Evolutionary conservation across 1,140 invertebrate species (phyloP).

Genomic region (Heterodera schachtii): DNA sequence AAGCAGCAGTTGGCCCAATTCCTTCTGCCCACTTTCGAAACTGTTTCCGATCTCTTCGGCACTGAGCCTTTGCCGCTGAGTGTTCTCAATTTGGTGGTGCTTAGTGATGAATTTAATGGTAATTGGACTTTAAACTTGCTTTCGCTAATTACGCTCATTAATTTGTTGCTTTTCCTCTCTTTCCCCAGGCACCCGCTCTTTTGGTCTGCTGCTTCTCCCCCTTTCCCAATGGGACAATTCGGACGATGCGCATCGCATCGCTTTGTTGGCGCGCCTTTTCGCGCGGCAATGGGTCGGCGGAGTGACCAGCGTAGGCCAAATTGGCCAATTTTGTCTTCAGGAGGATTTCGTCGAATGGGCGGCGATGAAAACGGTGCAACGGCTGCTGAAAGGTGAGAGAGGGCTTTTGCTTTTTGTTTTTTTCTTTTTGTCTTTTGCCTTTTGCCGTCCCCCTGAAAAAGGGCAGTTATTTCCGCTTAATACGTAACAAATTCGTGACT

Average conservation of each 20-base stretch:
- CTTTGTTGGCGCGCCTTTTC: conserved; percentile 42
- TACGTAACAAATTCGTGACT: too few relatives aligned
- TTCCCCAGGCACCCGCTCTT: conserved; percentile 43
- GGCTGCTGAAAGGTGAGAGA: conserved; percentile 31
- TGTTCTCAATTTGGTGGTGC: conserved; percentile 30
- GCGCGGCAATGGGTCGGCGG: conserved; percentile 51
- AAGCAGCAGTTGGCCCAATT: conserved; percentile 36
- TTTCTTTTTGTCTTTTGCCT: background rate
- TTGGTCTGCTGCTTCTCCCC: conserved; percentile 36
- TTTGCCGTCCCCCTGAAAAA: background rate
- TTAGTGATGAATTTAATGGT: conserved; percentile 40
- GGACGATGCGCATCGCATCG: conserved; percentile 48
- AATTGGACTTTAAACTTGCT: conserved; percentile 11
- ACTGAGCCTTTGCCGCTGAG: conserved; percentile 44
- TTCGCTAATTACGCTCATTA: conserved; percentile 3
- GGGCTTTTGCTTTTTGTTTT: background rate
- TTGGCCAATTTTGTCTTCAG: conserved; percentile 43
- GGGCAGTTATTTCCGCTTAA: too few relatives aligned
- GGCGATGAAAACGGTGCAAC: conserved; percentile 42
- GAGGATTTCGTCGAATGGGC: conserved; percentile 48
- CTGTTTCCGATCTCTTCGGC: conserved; percentile 28
- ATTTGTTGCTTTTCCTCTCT: background rate
- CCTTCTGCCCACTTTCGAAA: conserved; percentile 29
- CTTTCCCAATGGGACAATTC: conserved; percentile 45
- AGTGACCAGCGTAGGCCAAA: conserved; percentile 35